Base-by-base conservation (phyloP, 2,888 invertebrate genomes). In the Ectemnius continuus region DNA sequence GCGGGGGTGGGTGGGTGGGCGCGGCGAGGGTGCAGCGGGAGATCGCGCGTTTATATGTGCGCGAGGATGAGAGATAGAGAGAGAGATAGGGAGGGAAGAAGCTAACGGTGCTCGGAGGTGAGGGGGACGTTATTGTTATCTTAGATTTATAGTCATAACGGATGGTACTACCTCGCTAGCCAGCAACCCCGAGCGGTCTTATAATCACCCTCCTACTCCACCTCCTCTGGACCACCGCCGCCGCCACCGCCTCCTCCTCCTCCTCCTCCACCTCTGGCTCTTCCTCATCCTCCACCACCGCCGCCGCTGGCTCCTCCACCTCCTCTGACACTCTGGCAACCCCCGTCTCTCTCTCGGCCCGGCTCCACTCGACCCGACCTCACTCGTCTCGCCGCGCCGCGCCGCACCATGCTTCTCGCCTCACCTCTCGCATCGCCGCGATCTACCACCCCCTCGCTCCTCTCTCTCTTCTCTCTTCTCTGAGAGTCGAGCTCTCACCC, bases 141-240 rank as follows among this genome's bases (percentile, higher is more conserved):
- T 90, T 89, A 91, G 90, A 91, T 91, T 91, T 91, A 90, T 90
- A 90, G 90, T 90, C 90, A 90, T 90, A 91, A 90, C 89, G 90
- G 90, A 90, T 90, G 90, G 90, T 89, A 88, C 86, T 88, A 89
- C 86, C 89, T 88, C 88, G 89, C 88, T 89, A 90, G 89, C 89
- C 88, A 89, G 89, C 88, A 86, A 89, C 88, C 90, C 89, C 90
- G 89, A 88, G 89, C 89, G 89, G 90, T 91, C 90, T 90, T 90
- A 90, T 90, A 90, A 90, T 90, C 90, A 90, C 90, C 89, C 90
- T 88, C 70, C 70, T 73, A 65, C 76, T 67, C 78, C 73, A 62
- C 16, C 70, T 52, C 76, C 60, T 71, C 80, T 67, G 73, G 65
- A 58, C 62, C 72, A 48, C 63, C 75, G 46, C 26, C 58, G 73